Conservation (phyloP, 2,113 vertebrate species). For the Puma concolor region DNA sequence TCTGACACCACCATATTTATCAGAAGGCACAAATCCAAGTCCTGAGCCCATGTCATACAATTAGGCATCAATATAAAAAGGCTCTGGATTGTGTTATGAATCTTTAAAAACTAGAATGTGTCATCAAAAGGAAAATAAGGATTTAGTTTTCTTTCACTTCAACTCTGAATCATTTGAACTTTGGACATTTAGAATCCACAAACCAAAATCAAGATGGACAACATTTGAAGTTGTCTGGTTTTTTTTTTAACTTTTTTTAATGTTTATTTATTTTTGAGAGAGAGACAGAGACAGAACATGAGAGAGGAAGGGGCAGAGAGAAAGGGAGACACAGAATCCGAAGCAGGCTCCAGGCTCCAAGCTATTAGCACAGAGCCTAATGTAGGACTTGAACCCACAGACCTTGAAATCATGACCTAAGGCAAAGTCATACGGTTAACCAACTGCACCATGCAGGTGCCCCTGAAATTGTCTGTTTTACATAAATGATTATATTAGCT, state of each 20-base stretch:
- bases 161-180: background rate
- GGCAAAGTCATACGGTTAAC: too few species aligned
- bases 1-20: background rate
- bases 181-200: background rate
- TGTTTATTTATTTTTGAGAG: too few species aligned
- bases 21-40: background rate
- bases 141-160: background rate
- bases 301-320: too few species aligned
- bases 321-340: too few species aligned
- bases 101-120: conserved; percentile 21
- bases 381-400: too few species aligned
- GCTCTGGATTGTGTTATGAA: background rate
- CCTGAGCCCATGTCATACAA: background rate
- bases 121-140: background rate
- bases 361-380: too few species aligned
- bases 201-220: background rate
- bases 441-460: too few species aligned
- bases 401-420: too few species aligned
- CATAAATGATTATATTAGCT: background rate
- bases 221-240: background rate
- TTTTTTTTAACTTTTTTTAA: background rate
- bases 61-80: background rate
- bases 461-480: background rate
- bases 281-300: too few species aligned
- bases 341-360: too few species aligned